Percentiles rank a stretch among this genome's conserved stretches.
Conservation (phyloP, 1,140 invertebrate species). For the Druon quercuslanigerum region DNA sequence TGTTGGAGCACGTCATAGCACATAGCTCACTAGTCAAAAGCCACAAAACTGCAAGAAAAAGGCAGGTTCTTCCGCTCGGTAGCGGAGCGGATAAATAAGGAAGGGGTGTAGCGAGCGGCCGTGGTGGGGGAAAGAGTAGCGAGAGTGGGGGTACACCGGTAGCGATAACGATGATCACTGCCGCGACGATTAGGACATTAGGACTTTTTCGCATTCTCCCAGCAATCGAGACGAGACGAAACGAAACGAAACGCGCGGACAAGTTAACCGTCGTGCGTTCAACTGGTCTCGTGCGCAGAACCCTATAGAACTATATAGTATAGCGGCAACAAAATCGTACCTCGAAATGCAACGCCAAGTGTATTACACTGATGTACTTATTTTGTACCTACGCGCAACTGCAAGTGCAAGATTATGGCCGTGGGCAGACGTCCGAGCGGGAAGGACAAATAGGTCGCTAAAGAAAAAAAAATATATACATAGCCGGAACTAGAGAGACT, state of each 20-base stretch:
- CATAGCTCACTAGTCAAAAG: background rate
- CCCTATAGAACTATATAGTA: background rate
- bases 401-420: conserved; percentile 18
- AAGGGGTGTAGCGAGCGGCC: background rate
- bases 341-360: conserved; percentile 3
- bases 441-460: background rate
- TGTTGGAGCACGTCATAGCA: background rate
- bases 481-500: background rate
- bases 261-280: too few species aligned
- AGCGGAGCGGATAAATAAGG: background rate
- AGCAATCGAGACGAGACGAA: too few species aligned
- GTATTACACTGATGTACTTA: background rate
- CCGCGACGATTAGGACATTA: too few species aligned
- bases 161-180: too few species aligned
- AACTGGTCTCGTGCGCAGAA: conserved; percentile 16
- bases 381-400: background rate
- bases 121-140: background rate
- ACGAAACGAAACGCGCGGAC: too few species aligned
- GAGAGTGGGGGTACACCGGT: too few species aligned
- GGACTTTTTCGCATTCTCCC: too few species aligned
- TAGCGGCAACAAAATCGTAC: conserved; percentile 26
- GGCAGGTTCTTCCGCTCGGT: background rate
- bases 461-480: background rate
- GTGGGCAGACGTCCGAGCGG: background rate
- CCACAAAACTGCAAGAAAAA: background rate